Conservation (phyloP, 2,888 invertebrate genomes). For the Drosophila borborema region DNA sequence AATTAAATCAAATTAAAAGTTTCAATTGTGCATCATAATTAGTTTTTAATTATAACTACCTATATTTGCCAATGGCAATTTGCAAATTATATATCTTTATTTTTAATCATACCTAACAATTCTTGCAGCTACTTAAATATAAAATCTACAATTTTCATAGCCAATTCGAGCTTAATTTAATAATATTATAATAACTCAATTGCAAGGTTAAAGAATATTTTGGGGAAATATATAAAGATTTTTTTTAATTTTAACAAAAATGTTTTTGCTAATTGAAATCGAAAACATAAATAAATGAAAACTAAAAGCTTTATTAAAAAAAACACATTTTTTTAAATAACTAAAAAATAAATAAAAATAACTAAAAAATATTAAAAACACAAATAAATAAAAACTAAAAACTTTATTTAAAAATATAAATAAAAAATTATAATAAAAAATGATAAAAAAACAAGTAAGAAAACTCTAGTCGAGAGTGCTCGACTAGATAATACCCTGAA, state of each 20-base stretch:
- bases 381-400: too few relatives aligned
- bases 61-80: conserved; percentile 15
- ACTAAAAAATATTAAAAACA: too few relatives aligned
- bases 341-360: too few relatives aligned
- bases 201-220: not conserved
- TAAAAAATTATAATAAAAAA: too few relatives aligned
- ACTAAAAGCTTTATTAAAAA: too few relatives aligned
- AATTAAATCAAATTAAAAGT: conserved; percentile 61
- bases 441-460: too few relatives aligned
- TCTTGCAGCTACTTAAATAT: conserved; percentile 1
- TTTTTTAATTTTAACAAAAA: not conserved
- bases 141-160: not conserved
- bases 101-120: not conserved
- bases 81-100: conserved; percentile 19
- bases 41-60: conserved; percentile 23
- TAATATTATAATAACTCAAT: not conserved
- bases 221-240: not conserved
- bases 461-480: too few relatives aligned
- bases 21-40: conserved; percentile 39
- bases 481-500: too few relatives aligned
- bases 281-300: too few relatives aligned
- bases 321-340: too few relatives aligned
- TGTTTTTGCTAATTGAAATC: not conserved
- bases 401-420: too few relatives aligned
- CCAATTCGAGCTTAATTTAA: not conserved